Evolutionary conservation across 1,140 invertebrate species (phyloP), one percentile per base, ranked within the genome.

Genomic region (Zophobas atratus): DNA sequence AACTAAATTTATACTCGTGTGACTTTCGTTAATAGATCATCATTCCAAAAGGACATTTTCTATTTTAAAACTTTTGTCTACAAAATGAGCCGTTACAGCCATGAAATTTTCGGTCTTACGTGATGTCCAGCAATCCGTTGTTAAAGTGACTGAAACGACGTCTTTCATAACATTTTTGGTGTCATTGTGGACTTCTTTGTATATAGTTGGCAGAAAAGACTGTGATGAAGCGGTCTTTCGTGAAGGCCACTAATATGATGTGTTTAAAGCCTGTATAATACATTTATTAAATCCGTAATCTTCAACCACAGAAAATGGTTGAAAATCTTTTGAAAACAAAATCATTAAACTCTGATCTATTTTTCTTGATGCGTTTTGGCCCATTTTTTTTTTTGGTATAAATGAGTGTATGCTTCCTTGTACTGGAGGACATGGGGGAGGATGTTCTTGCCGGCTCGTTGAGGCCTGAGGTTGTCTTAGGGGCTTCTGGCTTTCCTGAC

Each of bases 291-390:
- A 85, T 6, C 80, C 82, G n/a, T 77, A 1, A 71, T 84, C 81
- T 79, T 84, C 82, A 1, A 85, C 82, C 35, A 84, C 60, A 6
- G 79, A 78, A 75, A 84, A 83, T 39, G 82, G 82, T 75, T 85
- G 83, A 80, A 78, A 84, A 71, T 84, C 82, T 6, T 72, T 38
- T 32, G 48, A 20, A 20, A 20, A 20, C 20, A 20, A 20, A 20
- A 20, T 20, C 20, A 20, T 20, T 20, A 20, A 20, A 20, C 20
- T 20, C 20, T 20, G 20, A 20, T 20, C 20, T 20, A 20, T 20
- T 20, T 20, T 20, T 20, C 20, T 20, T 20, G 79, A 81, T 32
- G 76, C 2, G 67, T 84, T 80, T 80, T 84, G 82, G 1, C 84
- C 82, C 34, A 84, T 70, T 8, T 46, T 4, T 46, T 46, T 46